Evolutionary conservation across 2,888 invertebrate genomes (phyloP), one percentile per base, ranked within the genome.

Genomic region (Caenorhabditis sulstoni): DNA sequence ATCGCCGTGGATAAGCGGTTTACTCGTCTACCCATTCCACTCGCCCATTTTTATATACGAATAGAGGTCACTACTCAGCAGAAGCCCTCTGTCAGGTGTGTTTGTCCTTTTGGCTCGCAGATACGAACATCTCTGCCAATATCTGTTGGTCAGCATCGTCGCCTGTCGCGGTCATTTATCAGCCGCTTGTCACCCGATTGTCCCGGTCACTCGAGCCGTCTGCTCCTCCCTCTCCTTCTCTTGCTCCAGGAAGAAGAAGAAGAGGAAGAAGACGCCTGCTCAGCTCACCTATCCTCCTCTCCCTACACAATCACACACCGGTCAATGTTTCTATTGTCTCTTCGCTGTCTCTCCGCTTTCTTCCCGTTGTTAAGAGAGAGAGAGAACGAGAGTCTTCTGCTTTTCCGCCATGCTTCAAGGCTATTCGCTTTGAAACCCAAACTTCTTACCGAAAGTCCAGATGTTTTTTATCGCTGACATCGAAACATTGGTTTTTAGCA

Each of bases 121-220:
- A 47, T n/a, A 50, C 29, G 67, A 68, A 68, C 67, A 50, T 29
- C 53, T 47, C 66, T 55, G 55, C 58, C 61, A 37, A 62, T 53
- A 57, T 58, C 64, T 50, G 37, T 65, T 50, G 71, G 71, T 64
- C 64, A 71, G 64, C 64, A 39, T 52, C 49, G 57, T 22, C 66
- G 65, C 37, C 78, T 78, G 78, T 66, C 65, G 77, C 47, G 65
- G 78, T 71, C 78, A 78, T 78, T 78, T 71, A 78, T 78, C 71
- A 78, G 66, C 29, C 22, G 61, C 68, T 76, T 68, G 76, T 76
- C 76, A 76, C 53, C 58, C 47, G 57, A 29, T 76, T 68, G 66
- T 78, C 57, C 71, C 65, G 77, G 70, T 52, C 65, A 66, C 41
- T 73, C 57, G 64, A 57, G 73, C 52, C 35, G 73, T 65, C 73